Evolutionary conservation across 2,113 vertebrate genomes (phyloP).

Genomic region (Mola mola): DNA sequence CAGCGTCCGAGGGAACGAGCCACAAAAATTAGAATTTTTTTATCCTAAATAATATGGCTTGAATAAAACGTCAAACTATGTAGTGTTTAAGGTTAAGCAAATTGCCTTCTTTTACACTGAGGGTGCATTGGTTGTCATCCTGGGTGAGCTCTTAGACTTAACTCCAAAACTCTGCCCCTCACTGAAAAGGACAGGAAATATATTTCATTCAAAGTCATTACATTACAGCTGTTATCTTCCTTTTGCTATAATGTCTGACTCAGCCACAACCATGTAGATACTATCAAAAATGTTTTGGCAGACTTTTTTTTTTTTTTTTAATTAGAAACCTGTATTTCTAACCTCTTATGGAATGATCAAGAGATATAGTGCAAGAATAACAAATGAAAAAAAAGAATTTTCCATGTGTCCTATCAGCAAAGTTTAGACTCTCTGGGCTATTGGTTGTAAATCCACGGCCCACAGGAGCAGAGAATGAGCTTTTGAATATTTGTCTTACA

Average conservation of each 20-base stretch:
- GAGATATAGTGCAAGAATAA: slow-evolving; percentile 24
- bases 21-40: too few species aligned
- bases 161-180: background rate
- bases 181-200: background rate
- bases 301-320: background rate
- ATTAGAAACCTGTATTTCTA: slow-evolving; percentile 15
- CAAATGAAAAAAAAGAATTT: slow-evolving; percentile 16
- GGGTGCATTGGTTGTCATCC: background rate
- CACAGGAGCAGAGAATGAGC: background rate
- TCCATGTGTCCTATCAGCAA: slow-evolving; percentile 1
- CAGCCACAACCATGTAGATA: background rate
- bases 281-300: background rate
- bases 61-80: too few species aligned
- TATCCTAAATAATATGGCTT: too few species aligned
- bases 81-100: too few species aligned
- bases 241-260: background rate
- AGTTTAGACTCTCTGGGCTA: too few species aligned
- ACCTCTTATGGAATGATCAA: slow-evolving; percentile 6
- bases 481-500: slow-evolving; percentile 21
- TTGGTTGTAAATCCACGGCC: slow-evolving; percentile 19
- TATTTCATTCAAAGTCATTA: background rate
- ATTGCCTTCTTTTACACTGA: background rate
- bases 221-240: slow-evolving; percentile 1
- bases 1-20: too few species aligned
- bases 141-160: background rate